These are phyloP conservation scores for Xenops minutus DNA, from an alignment of 2,797 vertebrate genomes.

Conservation along the genomic window DNA sequence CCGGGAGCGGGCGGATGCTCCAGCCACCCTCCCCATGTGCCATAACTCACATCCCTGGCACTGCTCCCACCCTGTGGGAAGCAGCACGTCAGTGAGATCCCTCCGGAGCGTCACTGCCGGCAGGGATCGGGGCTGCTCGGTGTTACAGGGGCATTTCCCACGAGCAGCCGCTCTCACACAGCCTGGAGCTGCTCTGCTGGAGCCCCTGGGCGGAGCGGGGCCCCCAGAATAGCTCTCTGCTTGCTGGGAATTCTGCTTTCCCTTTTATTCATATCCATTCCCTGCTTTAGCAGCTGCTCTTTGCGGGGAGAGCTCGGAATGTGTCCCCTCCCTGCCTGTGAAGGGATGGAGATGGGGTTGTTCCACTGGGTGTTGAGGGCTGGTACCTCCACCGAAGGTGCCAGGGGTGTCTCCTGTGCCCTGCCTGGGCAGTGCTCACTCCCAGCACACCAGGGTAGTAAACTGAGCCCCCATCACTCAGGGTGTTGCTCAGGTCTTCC, in stretches of 20 bases:
- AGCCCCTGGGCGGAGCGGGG: not conserved
- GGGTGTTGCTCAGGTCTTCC: rapidly evolving
- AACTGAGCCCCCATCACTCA: rapidly evolving
- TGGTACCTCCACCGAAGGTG: not conserved
- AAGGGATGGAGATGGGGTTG: not conserved
- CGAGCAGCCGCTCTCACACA: not conserved
- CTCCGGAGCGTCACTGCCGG: not conserved
- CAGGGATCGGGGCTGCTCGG: not conserved
- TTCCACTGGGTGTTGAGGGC: not conserved
- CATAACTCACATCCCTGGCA: not conserved
- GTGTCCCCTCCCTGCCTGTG: not conserved
- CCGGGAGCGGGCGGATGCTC: not conserved
- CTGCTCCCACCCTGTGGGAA: rapidly evolving
- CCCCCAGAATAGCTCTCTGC: not conserved
- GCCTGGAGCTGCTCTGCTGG: not conserved
- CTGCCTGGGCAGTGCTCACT: rapidly evolving
- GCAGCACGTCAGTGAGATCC: not conserved
- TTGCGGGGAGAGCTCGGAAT: rapidly evolving
- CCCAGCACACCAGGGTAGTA: rapidly evolving
- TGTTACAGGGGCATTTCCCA: not conserved
- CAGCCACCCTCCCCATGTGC: too few relatives aligned
- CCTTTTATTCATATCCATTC: not conserved
- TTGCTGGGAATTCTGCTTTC: not conserved
- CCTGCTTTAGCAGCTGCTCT: not conserved
- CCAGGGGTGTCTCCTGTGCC: not conserved